phyloP scores from a whole-genome alignment of 2,888 invertebrate species.

The Spilarctia lutea region DNA sequence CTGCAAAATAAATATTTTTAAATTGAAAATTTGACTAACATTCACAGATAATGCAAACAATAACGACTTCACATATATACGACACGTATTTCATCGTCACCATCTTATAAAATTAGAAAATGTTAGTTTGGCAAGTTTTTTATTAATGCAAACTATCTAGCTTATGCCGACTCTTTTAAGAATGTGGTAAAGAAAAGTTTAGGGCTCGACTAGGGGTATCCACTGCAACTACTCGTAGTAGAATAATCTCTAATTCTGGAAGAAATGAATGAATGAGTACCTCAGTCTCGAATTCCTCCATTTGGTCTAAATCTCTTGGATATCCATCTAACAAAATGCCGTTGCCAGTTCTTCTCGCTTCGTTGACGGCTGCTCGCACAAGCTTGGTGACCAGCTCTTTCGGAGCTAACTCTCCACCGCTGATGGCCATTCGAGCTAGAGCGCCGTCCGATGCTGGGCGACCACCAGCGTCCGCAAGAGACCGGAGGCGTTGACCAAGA shows the following conservation, averaged over 20 bases:
- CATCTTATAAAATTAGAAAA: not conserved
- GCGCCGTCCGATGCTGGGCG: constrained; percentile 88
- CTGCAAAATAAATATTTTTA: constrained; percentile 73
- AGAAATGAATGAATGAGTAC: constrained; percentile 64
- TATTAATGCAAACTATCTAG: not conserved
- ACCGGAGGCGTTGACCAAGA: constrained; percentile 92
- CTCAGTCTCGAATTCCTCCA: constrained; percentile 95
- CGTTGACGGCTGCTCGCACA: constrained; percentile 89
- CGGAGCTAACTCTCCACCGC: constrained; percentile 93
- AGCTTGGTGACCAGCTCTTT: constrained; percentile 92
- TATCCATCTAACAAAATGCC: constrained; percentile 98
- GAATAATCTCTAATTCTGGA: not conserved
- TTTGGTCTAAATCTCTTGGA: constrained; percentile 96
- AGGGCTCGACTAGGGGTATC: not conserved
- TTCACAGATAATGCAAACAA: too few relatives aligned
- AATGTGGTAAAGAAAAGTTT: not conserved
- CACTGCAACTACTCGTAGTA: not conserved
- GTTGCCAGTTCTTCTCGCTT: constrained; percentile 85
- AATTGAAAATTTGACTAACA: too few relatives aligned
- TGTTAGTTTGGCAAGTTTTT: too few relatives aligned
- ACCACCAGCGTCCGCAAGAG: constrained; percentile 89
- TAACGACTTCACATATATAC: too few relatives aligned
- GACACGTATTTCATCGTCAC: not conserved
- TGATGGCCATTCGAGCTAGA: constrained; percentile 90
- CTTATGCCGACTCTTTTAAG: not conserved